Base-by-base conservation (phyloP, 2,113 vertebrate genomes). In the Morone saxatilis region DNA sequence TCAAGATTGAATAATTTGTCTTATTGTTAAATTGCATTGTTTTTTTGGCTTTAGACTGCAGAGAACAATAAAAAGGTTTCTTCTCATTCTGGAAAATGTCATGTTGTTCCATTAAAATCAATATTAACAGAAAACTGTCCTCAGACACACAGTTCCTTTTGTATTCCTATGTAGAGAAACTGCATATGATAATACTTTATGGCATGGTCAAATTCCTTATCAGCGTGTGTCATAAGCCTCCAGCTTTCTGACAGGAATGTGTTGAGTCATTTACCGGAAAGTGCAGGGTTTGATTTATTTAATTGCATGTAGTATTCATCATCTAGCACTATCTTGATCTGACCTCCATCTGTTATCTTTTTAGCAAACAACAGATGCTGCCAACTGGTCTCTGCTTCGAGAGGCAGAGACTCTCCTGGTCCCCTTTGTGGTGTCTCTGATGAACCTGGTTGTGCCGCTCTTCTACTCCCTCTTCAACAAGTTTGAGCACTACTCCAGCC, bases 391-490 rank as follows among this genome's bases (percentile, higher is more conserved):
- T 57, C 85, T 94, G 36, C 76, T 81, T 13, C 68, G 91, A 0
- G 95, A 99, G 36, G 94, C 96, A 5, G 87, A 96, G 0, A 97
- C 96, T 31, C 93, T 99, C 60, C 87, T 98, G 5, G 93, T 99
- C 50, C 98, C 98, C 16, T 83, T 98, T 0, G 71, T 96, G 0
- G 93, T 96, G 38, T 96, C 97, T 63, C 94, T 98, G 31, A 95
- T 99, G 88, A 99, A 98, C 48, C 86, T 97, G 53, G 85, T 91
- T 0, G 75, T 98, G 48, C 98, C 98, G 0, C 95, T 98, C 22
- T 87, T 98, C 84, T 98, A 95, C 88, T 97, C 97, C 0, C 89
- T 97, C 86, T 96, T 99, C 85, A 92, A 95, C 86, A 93, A 94
- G 61, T 89, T 97, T 86, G 98, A 99, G 89, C 95, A 22, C 40